Base-by-base conservation (phyloP, 92 coral and sea anemone genomes). In the Plumapathes pennacea region DNA sequence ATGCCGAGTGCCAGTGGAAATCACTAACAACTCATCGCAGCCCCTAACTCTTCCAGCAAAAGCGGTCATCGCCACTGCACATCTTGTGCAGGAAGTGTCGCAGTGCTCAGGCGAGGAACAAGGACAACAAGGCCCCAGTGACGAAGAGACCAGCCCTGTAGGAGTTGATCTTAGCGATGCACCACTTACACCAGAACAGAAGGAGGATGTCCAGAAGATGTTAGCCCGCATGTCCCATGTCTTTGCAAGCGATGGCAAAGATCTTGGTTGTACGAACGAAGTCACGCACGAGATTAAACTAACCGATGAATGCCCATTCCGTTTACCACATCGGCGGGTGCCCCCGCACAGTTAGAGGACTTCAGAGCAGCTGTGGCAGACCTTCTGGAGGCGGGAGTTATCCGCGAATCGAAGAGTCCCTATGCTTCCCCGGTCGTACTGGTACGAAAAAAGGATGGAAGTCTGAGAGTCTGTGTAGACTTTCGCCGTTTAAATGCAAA, bases 371-470 rank as follows among this genome's bases (percentile, higher is more conserved):
- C 80, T 19, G 14, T 72, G 36, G 14, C 17, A 12, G 71, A 51
- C 24, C 10, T 72, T n/a, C 53, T 72, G 23, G 42, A 29, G 7
- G 14, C 54, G 15, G 72, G 64, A 0, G 64, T 72, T 28, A 62
- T 72, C 13, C 1, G 41, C 11, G 64, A 72, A 27, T 72, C 73
- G 1, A 60, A 71, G 40, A 63, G 80, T 32, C 69, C 71, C 13
- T 71, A 25, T 31, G 70, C 78, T n/a, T 71, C 69, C 0, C 77
- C 77, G 6, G 77, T 57, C 25, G 78, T 71, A 9, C 46, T 59
- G 18, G 70, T 71, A 37, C 23, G 45, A 44, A 71, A 71, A 61
- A 64, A 59, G 51, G 62, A 48, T 27, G 32, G n/a, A 13, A 49
- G 37, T 31, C 50, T 71, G 26, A 19, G 70, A 19, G 54, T 72